Evolutionary conservation across 2,888 invertebrate species (phyloP).

Genomic region (Odontomyia ornata): DNA sequence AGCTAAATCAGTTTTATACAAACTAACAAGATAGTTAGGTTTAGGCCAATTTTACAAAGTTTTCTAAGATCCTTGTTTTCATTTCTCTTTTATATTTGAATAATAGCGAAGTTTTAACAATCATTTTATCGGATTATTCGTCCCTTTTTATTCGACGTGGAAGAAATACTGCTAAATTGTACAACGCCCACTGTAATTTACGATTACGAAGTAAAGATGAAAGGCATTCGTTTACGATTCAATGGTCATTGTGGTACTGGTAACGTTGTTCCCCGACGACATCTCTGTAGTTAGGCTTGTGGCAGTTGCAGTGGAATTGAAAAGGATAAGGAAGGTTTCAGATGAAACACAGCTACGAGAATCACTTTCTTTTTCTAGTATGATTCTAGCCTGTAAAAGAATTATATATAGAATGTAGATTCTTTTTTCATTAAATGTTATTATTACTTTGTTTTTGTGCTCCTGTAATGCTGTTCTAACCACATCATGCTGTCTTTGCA

Average conservation of each 20-base stretch:
- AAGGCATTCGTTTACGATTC: conserved; percentile 50
- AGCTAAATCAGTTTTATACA: conserved; percentile 18
- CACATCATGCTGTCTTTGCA: conserved; percentile 81
- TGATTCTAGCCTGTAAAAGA: conserved; percentile 59
- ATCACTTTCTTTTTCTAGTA: conserved; percentile 63
- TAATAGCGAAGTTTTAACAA: conserved; percentile 5
- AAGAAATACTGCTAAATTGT: conserved; percentile 24
- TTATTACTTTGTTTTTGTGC: conserved; percentile 70
- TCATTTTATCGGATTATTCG: conserved; percentile 6
- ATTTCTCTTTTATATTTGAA: neutral
- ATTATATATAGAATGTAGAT: neutral
- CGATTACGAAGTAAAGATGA: neutral
- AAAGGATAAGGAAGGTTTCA: conserved; percentile 62
- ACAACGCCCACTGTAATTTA: neutral
- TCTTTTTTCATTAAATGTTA: neutral
- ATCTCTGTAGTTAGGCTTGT: conserved; percentile 26
- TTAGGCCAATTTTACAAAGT: conserved; percentile 38
- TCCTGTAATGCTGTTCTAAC: conserved; percentile 76
- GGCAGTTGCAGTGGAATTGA: conserved; percentile 54
- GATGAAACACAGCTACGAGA: conserved; percentile 60
- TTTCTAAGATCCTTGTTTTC: too few relatives aligned
- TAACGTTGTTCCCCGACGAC: conserved; percentile 44
- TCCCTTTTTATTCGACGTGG: neutral
- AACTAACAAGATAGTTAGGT: conserved; percentile 26
- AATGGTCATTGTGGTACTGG: conserved; percentile 50